These are phyloP conservation scores for Tetrao urogallus DNA, from an alignment of 2,113 vertebrate species.

Conservation along the genomic window DNA sequence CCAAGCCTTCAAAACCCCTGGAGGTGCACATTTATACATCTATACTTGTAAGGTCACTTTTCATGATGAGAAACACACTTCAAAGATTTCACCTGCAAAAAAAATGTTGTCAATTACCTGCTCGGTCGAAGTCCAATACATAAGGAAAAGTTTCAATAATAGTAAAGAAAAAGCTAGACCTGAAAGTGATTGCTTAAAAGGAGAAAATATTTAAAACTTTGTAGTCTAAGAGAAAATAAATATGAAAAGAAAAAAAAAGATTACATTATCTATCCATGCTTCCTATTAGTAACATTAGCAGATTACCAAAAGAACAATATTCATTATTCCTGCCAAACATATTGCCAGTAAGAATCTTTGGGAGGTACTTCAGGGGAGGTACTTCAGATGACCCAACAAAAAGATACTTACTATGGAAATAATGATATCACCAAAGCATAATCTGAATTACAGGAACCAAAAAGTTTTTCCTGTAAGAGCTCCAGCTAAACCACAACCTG, in stretches of 20 bases:
- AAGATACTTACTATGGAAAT: background rate
- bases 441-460: background rate
- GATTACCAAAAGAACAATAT: background rate
- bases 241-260: background rate
- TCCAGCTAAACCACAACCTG: background rate
- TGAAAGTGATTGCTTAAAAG: background rate
- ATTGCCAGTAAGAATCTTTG: background rate
- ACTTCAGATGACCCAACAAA: background rate
- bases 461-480: background rate
- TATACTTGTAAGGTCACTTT: background rate
- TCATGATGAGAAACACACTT: background rate
- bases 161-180: background rate
- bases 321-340: fast-evolving
- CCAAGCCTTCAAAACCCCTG: background rate
- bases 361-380: background rate
- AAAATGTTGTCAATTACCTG: background rate
- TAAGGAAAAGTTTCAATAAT: background rate
- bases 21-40: background rate
- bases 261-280: background rate
- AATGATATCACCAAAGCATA: background rate
- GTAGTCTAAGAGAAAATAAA: background rate
- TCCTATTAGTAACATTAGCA: background rate
- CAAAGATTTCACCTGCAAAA: background rate
- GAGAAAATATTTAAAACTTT: background rate
- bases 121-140: background rate